Conservation (phyloP, 2,797 vertebrate genomes). For the Salarias fasciatus region DNA sequence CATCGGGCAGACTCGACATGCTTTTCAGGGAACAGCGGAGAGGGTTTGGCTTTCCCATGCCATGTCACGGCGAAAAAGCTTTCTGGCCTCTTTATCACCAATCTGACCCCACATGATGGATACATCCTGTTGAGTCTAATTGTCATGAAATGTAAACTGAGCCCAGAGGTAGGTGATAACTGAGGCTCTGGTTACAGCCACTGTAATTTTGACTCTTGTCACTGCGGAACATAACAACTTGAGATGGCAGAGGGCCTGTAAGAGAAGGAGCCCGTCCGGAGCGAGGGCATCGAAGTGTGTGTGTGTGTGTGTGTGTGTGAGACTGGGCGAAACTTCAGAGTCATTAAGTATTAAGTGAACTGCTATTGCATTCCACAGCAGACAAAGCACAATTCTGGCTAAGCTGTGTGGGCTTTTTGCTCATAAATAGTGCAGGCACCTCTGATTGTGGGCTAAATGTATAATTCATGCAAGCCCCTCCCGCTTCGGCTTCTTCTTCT, state of each 20-base stretch:
- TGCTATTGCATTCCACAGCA: conserved; percentile 70
- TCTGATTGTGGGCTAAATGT: conserved; percentile 82
- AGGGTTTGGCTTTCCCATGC: conserved; percentile 67
- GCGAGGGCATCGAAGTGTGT: background rate
- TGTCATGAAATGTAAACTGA: conserved; percentile 73
- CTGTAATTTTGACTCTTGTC: conserved; percentile 57
- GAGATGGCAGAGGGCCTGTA: conserved; percentile 45
- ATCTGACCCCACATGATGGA: conserved; percentile 75
- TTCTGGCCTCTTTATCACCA: conserved; percentile 64
- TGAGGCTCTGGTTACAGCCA: conserved; percentile 64
- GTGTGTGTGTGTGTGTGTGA: conserved; percentile 9
- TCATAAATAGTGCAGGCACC: conserved; percentile 84
- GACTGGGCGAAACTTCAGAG: conserved; percentile 68
- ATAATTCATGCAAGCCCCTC: conserved; percentile 82
- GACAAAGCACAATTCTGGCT: conserved; percentile 74
- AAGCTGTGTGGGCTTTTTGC: conserved; percentile 70
- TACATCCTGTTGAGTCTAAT: conserved; percentile 74
- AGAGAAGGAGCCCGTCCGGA: conserved; percentile 28
- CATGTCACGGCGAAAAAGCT: conserved; percentile 32
- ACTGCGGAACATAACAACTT: conserved; percentile 36
- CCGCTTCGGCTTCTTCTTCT: conserved; percentile 40
- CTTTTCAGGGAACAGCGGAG: conserved; percentile 13
- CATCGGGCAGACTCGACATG: conserved; percentile 24
- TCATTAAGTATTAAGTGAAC: conserved; percentile 78
- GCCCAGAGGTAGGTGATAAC: conserved; percentile 66